Percentiles rank a stretch among this genome's conserved stretches.
Conservation (phyloP, 2,888 invertebrate species). For the Leptarthrus brevirostris region DNA sequence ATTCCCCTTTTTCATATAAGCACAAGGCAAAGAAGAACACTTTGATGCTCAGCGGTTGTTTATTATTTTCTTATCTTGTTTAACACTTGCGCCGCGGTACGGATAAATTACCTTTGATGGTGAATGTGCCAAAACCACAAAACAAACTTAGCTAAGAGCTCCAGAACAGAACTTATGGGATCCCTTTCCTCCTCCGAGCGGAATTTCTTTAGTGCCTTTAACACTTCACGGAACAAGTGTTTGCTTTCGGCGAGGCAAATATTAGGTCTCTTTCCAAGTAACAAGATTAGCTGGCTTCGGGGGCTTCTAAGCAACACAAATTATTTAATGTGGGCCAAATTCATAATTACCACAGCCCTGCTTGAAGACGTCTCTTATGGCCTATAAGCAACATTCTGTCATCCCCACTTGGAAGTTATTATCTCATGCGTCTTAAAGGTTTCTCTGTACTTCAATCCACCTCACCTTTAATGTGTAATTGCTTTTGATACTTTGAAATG, state of each 20-base stretch:
- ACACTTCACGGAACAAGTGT: background rate
- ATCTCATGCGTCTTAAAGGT: too few relatives aligned
- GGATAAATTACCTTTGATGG: slow-evolving; percentile 5
- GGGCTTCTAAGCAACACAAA: background rate
- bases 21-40: too few relatives aligned
- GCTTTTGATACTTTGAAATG: too few relatives aligned
- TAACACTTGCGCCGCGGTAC: slow-evolving; percentile 2
- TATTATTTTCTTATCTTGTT: slow-evolving; percentile 3
- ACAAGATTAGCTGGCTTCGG: background rate
- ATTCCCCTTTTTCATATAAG: too few relatives aligned
- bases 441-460: too few relatives aligned
- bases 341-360: background rate
- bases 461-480: too few relatives aligned
- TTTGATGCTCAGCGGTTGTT: background rate
- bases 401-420: background rate
- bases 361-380: background rate
- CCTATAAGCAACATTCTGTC: background rate
- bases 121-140: slow-evolving; percentile 6
- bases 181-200: background rate
- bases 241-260: slow-evolving; percentile 1
- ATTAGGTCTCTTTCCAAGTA: background rate
- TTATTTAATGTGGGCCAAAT: background rate
- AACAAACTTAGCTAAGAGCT: background rate
- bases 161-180: background rate
- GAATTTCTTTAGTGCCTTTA: background rate